Conservation (phyloP, 1,140 invertebrate genomes). For the Branchinecta lynchi region DNA sequence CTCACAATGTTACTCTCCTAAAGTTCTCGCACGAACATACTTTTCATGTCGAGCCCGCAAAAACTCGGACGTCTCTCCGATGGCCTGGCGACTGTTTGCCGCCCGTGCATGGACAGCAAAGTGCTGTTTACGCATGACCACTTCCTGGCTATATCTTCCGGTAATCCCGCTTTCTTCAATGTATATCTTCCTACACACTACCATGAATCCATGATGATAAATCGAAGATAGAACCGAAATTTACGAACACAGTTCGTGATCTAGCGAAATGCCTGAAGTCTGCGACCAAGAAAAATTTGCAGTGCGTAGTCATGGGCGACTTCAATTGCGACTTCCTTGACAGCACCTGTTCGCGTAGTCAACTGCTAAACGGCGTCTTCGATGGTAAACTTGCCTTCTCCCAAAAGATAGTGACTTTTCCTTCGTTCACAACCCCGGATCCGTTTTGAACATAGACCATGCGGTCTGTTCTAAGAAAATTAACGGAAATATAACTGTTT, state of each 20-base stretch:
- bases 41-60: too few relatives aligned
- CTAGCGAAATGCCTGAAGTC: constrained; percentile 8
- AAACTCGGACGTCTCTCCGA: too few relatives aligned
- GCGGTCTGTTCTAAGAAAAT: constrained; percentile 5
- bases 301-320: too few relatives aligned
- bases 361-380: constrained; percentile 5
- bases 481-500: constrained; percentile 9
- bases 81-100: too few relatives aligned
- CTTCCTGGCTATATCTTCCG: too few relatives aligned
- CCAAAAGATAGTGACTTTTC: constrained; percentile 5
- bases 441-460: constrained; percentile 5
- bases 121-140: too few relatives aligned
- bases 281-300: not conserved
- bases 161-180: too few relatives aligned
- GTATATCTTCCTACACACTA: too few relatives aligned
- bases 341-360: not conserved
- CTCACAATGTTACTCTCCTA: too few relatives aligned
- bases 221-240: not conserved
- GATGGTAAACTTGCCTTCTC: constrained; percentile 9
- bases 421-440: constrained; percentile 8
- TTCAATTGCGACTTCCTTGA: constrained; percentile 3
- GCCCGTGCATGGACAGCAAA: too few relatives aligned
- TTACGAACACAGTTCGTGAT: not conserved
- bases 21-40: too few relatives aligned
- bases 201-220: constrained; percentile 4